A percentile compares a stretch with the other conserved stretches of the same genome.
Evolutionary conservation across 2,888 invertebrate genomes (phyloP).

Genomic region (Galerucella pusilla): DNA sequence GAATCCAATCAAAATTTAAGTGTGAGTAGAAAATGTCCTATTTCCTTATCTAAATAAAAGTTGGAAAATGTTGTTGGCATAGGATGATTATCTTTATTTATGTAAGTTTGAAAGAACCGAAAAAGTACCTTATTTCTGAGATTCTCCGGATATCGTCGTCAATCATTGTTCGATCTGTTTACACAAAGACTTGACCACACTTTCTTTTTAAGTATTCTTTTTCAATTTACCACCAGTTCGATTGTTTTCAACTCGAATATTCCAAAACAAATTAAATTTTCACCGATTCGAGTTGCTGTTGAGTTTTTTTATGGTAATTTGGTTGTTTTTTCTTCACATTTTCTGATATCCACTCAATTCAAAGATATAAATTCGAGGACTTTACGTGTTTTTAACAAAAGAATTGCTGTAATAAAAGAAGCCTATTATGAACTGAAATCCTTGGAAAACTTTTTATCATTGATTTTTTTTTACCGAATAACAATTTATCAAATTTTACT

Average conservation of each 20-base stretch:
- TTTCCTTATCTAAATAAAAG: constrained; percentile 49
- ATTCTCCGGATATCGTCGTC: constrained; percentile 59
- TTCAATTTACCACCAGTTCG: constrained; percentile 26
- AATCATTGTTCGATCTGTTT: constrained; percentile 61
- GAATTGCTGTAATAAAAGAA: constrained; percentile 8
- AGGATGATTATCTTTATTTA: constrained; percentile 60
- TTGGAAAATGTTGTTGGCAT: constrained; percentile 56
- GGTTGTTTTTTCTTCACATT: constrained; percentile 40
- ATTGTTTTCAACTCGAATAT: constrained; percentile 50
- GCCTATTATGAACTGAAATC: constrained; percentile 1
- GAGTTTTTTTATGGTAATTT: constrained; percentile 42
- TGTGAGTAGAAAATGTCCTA: constrained; percentile 22
- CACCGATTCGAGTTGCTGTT: constrained; percentile 24
- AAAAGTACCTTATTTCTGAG: constrained; percentile 47
- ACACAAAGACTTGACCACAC: constrained; percentile 60
- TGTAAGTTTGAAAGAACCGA: constrained; percentile 57
- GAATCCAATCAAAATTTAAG: constrained; percentile 6
- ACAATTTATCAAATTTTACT: not conserved
- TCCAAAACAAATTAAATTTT: constrained; percentile 48
- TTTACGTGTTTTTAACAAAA: constrained; percentile 14
- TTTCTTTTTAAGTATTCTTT: constrained; percentile 40
- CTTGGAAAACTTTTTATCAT: not conserved
- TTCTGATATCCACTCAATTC: constrained; percentile 16
- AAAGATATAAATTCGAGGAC: constrained; percentile 13
- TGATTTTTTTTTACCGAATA: not conserved